Conservation (phyloP, 2,797 vertebrate species). For the Cirrhinus mrigala region DNA sequence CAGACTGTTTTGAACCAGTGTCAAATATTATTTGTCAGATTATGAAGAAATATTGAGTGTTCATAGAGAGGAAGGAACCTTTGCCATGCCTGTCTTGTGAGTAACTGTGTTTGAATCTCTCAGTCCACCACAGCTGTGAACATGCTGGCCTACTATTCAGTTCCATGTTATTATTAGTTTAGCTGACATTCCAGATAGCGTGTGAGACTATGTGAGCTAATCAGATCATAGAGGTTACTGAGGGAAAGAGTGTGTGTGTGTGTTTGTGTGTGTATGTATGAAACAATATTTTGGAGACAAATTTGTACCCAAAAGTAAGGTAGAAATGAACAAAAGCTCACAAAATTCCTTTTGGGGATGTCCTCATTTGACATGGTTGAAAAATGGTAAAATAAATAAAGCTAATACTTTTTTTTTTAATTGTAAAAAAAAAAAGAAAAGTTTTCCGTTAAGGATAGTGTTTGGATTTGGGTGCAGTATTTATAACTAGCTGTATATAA, state of each 20-base stretch:
- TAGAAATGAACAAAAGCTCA: neutral
- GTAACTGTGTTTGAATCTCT: neutral
- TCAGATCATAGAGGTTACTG: conserved; percentile 18
- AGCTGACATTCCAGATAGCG: conserved; percentile 39
- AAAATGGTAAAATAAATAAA: neutral
- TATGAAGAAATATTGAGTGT: conserved; percentile 9
- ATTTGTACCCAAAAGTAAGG: neutral
- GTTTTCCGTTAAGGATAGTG: no score
- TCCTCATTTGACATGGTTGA: neutral
- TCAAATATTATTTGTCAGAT: neutral
- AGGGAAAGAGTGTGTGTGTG: neutral
- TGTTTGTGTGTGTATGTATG: neutral
- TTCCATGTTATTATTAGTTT: conserved; percentile 56
- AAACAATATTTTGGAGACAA: neutral
- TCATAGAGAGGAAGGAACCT: neutral
- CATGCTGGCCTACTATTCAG: neutral
- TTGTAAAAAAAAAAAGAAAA: no score
- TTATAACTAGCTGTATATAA: no score
- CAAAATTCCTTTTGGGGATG: neutral
- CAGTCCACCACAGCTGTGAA: conserved; percentile 21
- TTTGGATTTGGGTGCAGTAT: no score
- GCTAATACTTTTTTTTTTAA: neutral
- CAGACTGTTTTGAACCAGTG: neutral
- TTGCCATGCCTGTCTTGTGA: neutral
- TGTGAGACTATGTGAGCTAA: conserved; percentile 22